These are phyloP conservation scores for Epizoanthus rinbou DNA, from an alignment of 92 coral and sea anemone genomes.

Conservation along the genomic window DNA sequence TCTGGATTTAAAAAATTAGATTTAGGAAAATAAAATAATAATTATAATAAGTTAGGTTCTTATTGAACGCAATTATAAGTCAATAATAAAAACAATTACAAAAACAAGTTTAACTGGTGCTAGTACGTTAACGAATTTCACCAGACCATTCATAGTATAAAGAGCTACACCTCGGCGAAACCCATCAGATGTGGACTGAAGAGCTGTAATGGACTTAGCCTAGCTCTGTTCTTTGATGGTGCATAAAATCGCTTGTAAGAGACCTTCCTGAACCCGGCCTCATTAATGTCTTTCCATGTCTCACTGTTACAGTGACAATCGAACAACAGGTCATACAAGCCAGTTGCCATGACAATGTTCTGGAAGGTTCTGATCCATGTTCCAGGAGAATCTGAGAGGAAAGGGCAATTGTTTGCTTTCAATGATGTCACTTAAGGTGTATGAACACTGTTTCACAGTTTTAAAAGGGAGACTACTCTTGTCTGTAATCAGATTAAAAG, in stretches of 20 bases:
- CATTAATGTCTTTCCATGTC: conserved; percentile 16
- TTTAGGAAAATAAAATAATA: too few relatives aligned
- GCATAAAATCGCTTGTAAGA: conserved; percentile 20
- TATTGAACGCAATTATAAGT: too few relatives aligned
- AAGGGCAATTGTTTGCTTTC: neutral
- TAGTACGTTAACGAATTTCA: too few relatives aligned
- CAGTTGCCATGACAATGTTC: conserved; percentile 14
- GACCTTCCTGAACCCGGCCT: conserved; percentile 19
- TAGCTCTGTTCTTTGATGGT: neutral
- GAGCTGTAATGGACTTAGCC: neutral
- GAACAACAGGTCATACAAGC: conserved; percentile 11
- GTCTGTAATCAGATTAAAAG: too few relatives aligned
- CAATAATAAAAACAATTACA: too few relatives aligned
- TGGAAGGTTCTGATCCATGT: conserved; percentile 25
- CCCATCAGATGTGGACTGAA: conserved; percentile 29
- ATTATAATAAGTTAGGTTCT: too few relatives aligned
- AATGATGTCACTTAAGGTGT: too few relatives aligned
- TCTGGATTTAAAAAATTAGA: too few relatives aligned
- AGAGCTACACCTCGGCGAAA: conserved; percentile 3
- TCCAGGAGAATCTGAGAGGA: conserved; percentile 3
- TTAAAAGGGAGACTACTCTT: too few relatives aligned
- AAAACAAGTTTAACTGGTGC: too few relatives aligned
- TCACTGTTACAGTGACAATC: conserved; percentile 37
- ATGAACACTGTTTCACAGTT: too few relatives aligned
- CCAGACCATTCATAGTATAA: too few relatives aligned